Base-by-base conservation (phyloP, 2,113 vertebrate genomes). In the Myotis davidii region DNA sequence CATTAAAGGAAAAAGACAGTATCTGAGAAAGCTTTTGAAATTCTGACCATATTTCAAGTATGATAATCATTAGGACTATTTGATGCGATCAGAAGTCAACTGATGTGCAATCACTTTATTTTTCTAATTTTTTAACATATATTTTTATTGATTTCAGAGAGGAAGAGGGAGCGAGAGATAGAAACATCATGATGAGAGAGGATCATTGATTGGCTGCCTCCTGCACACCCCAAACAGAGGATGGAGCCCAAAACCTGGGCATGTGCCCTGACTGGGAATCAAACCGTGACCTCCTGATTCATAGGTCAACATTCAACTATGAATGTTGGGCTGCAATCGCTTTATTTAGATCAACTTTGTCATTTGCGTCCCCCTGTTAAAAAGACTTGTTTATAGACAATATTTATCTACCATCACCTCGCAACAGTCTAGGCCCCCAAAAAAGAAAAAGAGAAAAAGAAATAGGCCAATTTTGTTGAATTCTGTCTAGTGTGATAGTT, bases 21-120 rank as follows among this genome's bases (percentile, higher is more conserved):
- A 95, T 96, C n/a, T 65, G 94, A 17, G 27, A 95, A 88, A 96
- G 65, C 90, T 91, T 96, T 97, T 94, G 61, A 97, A 97, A 95
- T 89, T 32, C 82, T 52, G 39, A 90, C 52, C 61, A 0, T 95
- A 95, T 97, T 98, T 98, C 56, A 96, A 95, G 94, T 94, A 67
- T 67, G 65, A 79, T 91, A 96, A 76, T 83, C 85, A 95, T 96
- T 76, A 97, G 72, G 29, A 94, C 42, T 78, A 96, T 90, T 74
- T 92, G 90, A 94, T 94, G 61, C 69, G 12, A 95, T 95, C 88
- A 81, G 85, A 98, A 97, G 69, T 94, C 94, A 96, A 70, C 59
- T 61, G 39, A 96, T 27, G 76, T 92, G 89, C 37, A 94, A 93
- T 90, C 87, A 42, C 39, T 93, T 93, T 86, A 94, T 61, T 61